Evolutionary conservation across 2,113 vertebrate species (phyloP), one percentile per base, ranked within the genome.

Genomic region (Thalassoma bifasciatum): DNA sequence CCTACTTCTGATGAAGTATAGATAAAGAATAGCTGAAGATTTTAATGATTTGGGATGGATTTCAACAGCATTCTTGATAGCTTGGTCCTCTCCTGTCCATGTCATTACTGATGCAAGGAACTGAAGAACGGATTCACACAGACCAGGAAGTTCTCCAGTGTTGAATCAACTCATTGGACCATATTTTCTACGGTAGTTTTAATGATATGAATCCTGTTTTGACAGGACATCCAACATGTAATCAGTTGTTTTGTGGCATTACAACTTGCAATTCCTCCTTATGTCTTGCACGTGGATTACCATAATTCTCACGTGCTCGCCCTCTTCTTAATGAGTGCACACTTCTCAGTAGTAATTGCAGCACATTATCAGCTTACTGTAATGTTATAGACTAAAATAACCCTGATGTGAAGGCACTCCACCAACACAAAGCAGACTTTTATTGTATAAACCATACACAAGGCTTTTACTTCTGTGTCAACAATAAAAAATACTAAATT

Each of bases 1-100:
- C 62, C 74, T 21, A 44, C 66, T 78, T 62, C 42, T 58, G 50
- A 44, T 23, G 44, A 8, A 65, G 14, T 21, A 60, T n/a, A 51
- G 51, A 77, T 65, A 42, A 52, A 50, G 66, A 58, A 50, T 1
- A 47, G 19, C 56, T 36, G 36, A 42, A 61, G 17, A 52, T 67
- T 75, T 61, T 57, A 81, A 83, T 77, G 42, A 81, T 14, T 5
- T 2, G 10, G 53, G 61, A 58, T 14, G 7, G 60, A 80, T 47
- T 59, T 79, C 10, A 1, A 16, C 9, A 17, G 4, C 36, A 54
- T 67, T n/a, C 34, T 19, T 10, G 26, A 17, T 37, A 24, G 19
- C 61, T 44, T 21, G 53, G 52, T 57, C 59, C 37, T 40, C 16
- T 21, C 42, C 44, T 52, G 46, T 71, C 49, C 26, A 69, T 21